These are phyloP conservation scores for Cephus pygmeus DNA, from an alignment of 2,888 invertebrate species.

Conservation along the genomic window DNA sequence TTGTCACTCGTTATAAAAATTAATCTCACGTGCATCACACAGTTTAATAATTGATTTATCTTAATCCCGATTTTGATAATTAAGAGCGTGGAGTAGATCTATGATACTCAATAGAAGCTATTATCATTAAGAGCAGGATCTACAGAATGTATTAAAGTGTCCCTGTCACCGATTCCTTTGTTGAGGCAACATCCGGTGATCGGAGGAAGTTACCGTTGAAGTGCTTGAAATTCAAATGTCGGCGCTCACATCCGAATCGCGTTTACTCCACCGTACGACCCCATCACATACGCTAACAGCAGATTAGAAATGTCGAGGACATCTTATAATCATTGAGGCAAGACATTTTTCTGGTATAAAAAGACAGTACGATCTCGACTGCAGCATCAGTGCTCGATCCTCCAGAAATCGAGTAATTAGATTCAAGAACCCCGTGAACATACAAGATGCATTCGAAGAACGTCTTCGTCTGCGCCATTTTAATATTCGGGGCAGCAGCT, in stretches of 20 bases:
- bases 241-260: not conserved
- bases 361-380: not conserved
- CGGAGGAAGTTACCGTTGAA: not conserved
- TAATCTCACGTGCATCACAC: too few relatives aligned
- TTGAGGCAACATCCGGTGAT: slow-evolving; percentile 17
- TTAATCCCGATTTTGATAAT: not conserved
- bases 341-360: not conserved
- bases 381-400: not conserved
- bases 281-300: not conserved
- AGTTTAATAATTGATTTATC: not conserved
- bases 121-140: slow-evolving; percentile 9
- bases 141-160: slow-evolving; percentile 11
- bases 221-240: not conserved
- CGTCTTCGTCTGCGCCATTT: not conserved
- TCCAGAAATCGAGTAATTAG: not conserved
- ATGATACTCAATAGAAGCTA: not conserved
- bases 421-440: not conserved
- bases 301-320: not conserved
- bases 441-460: not conserved
- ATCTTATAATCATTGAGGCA: not conserved
- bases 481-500: not conserved
- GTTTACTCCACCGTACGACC: not conserved
- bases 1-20: not conserved
- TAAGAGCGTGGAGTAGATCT: not conserved
- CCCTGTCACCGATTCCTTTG: slow-evolving; percentile 20